Evolutionary conservation across 2,797 vertebrate genomes (phyloP).

Genomic region (Naso thynnoides): DNA sequence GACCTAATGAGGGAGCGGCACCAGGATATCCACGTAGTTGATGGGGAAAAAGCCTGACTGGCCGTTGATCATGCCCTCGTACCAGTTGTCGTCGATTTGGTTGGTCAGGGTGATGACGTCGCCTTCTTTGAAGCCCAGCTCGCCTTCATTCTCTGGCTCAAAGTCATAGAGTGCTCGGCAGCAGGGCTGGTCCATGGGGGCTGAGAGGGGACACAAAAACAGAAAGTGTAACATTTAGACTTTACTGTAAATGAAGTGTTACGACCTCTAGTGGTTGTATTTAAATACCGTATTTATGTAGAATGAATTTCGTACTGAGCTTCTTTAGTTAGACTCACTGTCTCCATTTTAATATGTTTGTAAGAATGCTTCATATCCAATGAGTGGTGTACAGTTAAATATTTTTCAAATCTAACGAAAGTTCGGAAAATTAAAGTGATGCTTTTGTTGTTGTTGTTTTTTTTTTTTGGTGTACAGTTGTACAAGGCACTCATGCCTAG

Average conservation of each 20-base stretch:
- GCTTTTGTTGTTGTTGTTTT: too few species aligned
- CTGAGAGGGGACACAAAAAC: conserved; percentile 47
- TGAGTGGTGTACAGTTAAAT: too few species aligned
- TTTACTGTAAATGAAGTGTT: neutral
- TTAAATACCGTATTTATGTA: too few species aligned
- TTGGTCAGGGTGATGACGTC: conserved; percentile 96
- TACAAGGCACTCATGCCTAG: too few species aligned
- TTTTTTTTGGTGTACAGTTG: too few species aligned
- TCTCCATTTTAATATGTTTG: too few species aligned
- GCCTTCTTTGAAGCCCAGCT: conserved; percentile 96
- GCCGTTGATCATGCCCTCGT: conserved; percentile 94
- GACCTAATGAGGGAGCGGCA: conserved; percentile 93
- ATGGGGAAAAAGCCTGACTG: conserved; percentile 98
- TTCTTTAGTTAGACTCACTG: too few species aligned
- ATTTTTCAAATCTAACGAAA: too few species aligned
- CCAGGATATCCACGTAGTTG: conserved; percentile 97
- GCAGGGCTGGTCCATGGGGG: conserved; percentile 93
- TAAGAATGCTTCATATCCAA: too few species aligned
- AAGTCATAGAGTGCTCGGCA: conserved; percentile 96
- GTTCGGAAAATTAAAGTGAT: too few species aligned
- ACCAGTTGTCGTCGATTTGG: conserved; percentile 98
- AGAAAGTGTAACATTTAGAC: neutral
- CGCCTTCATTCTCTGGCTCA: conserved; percentile 96
- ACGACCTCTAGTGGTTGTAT: neutral
- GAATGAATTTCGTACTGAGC: too few species aligned